Evolutionary conservation across 2,113 vertebrate species (phyloP), one percentile per base, ranked within the genome.

Genomic region (Neopipo cinnamomea): DNA sequence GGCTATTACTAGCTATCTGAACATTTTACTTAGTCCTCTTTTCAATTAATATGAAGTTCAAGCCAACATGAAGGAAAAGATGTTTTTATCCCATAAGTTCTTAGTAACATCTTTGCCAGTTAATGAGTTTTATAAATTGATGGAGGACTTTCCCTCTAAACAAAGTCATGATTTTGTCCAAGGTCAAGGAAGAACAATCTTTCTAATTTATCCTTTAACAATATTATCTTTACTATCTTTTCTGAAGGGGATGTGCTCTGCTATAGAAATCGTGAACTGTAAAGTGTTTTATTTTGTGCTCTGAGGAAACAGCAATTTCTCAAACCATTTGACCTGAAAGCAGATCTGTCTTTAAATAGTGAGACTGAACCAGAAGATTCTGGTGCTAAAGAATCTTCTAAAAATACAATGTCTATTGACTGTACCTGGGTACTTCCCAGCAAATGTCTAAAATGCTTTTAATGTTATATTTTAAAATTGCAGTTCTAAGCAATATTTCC

Each of bases 401-500:
- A 88, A 94, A 92, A 93, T 91, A 65, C 11, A 27, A 7, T 12
- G 2, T 17, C 9, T 93, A 80, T 94, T 86, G 79, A 92, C 68
- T 81, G 30, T 52, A 80, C 52, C 39, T 93, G 63, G 72, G 35
- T 92, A 49, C 50, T 96, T 95, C 82, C 83, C 86, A 88, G 30
- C 8, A 89, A 81, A 83, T 52, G 15, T 22, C 13, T 85, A 39
- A 85, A 91, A 63, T 30, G 30, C 35, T 86, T 92, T 81, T 65
- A 75, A 68, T 61, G 31, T 49, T 88, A 15, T 55, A 90, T 90
- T 93, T 96, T 90, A 86, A 80, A 88, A 49, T 22, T 91, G 79
- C 71, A 85, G 85, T 73, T 96, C 67, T 84, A 81, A 78, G 30
- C 39, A 92, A 14, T 94, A 71, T 93, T 93, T 96, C 93, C 95